A percentile compares a stretch with the other conserved stretches of the same genome.
Conservation (phyloP, 1,140 invertebrate species). For the Probaryconus sp. region DNA sequence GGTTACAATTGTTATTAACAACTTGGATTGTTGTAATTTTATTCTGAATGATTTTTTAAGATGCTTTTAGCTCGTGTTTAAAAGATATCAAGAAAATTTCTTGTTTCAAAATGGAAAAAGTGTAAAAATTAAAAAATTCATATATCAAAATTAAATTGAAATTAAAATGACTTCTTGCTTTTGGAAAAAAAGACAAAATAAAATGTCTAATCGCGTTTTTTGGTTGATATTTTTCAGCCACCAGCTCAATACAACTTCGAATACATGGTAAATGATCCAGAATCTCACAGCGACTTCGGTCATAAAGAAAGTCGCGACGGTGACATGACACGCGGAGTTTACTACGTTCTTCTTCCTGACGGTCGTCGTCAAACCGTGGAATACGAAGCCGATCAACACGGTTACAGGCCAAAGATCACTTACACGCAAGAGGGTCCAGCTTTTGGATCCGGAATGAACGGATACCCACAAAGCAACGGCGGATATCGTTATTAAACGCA, state of each 20-base stretch:
- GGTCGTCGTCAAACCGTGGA: constrained; percentile 76
- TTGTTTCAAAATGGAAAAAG: too few species aligned
- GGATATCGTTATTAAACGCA: constrained; percentile 65
- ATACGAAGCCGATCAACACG: constrained; percentile 74
- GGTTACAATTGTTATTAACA: too few species aligned
- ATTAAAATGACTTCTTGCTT: too few species aligned
- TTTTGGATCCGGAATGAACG: constrained; percentile 68
- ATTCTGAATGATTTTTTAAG: too few species aligned
- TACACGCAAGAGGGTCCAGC: constrained; percentile 83
- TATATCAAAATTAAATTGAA: too few species aligned
- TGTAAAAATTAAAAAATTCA: too few species aligned
- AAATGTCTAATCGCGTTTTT: neutral
- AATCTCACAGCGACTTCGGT: constrained; percentile 71
- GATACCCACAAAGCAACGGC: constrained; percentile 39
- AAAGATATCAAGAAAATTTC: too few species aligned
- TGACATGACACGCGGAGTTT: constrained; percentile 71
- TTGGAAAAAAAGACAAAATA: constrained; percentile 61
- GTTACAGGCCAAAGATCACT: constrained; percentile 76
- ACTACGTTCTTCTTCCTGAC: constrained; percentile 75
- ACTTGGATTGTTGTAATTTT: too few species aligned
- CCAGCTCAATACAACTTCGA: constrained; percentile 76
- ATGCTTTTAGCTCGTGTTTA: too few species aligned
- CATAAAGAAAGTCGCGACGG: constrained; percentile 75
- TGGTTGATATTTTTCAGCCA: constrained; percentile 24
- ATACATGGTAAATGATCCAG: constrained; percentile 73